phyloP scores from a whole-genome alignment of 2,888 invertebrate genomes.

The Peribatodes rhomboidaria region DNA sequence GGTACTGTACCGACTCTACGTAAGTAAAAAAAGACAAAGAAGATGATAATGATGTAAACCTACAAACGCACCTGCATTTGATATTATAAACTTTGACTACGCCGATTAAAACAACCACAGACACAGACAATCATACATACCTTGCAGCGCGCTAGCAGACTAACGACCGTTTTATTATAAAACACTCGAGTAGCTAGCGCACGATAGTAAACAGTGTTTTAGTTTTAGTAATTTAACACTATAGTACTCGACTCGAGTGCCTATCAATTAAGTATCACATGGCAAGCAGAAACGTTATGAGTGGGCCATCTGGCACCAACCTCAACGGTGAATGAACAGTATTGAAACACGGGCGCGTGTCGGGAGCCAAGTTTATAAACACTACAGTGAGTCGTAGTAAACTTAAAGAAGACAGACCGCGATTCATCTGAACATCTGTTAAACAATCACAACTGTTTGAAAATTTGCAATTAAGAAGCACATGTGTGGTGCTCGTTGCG shows the following conservation, averaged over 20 bases:
- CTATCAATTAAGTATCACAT: not conserved
- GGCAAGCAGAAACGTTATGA: not conserved
- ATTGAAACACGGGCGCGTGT: slow-evolving; percentile 7
- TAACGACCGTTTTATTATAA: slow-evolving; percentile 1
- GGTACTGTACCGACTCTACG: no score
- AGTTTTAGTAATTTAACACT: slow-evolving; percentile 2
- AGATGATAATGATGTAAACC: no score
- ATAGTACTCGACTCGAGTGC: not conserved
- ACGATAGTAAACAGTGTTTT: slow-evolving; percentile 15
- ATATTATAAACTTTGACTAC: no score
- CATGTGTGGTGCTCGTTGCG: no score
- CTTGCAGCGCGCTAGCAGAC: not conserved
- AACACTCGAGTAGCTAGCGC: not conserved
- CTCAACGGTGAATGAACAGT: slow-evolving; percentile 1
- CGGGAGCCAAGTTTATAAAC: slow-evolving; percentile 4
- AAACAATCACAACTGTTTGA: not conserved
- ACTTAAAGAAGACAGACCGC: not conserved
- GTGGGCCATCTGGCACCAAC: slow-evolving; percentile 5
- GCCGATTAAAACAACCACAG: no score
- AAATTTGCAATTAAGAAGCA: no score
- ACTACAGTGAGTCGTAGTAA: slow-evolving; percentile 1
- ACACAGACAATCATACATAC: no score
- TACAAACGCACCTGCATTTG: no score
- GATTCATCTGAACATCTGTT: not conserved
- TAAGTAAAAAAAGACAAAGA: no score